Conservation (phyloP, 2,888 invertebrate species). For the Drosophila longiperda region DNA sequence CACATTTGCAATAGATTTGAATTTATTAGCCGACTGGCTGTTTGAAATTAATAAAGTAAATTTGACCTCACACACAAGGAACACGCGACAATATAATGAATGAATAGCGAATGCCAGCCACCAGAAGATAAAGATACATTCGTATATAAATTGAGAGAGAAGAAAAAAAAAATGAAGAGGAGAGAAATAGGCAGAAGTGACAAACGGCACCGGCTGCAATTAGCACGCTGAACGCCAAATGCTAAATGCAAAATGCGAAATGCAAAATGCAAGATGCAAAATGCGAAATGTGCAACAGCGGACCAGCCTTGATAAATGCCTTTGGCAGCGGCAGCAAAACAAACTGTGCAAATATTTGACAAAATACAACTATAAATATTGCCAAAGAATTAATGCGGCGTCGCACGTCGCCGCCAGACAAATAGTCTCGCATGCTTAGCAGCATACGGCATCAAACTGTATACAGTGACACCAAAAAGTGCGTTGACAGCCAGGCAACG, state of each 20-base stretch:
- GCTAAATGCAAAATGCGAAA: constrained; percentile 3
- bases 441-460: background rate
- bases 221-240: constrained; percentile 52
- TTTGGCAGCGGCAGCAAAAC: constrained; percentile 64
- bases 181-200: constrained; percentile 57
- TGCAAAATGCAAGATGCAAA: constrained; percentile 27
- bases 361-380: constrained; percentile 82
- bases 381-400: constrained; percentile 79
- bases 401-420: constrained; percentile 57
- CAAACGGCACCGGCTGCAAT: constrained; percentile 75
- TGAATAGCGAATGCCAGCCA: constrained; percentile 60
- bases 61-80: constrained; percentile 74
- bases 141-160: constrained; percentile 8
- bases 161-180: background rate
- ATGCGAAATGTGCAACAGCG: constrained; percentile 40
- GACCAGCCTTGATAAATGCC: constrained; percentile 74
- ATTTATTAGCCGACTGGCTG: constrained; percentile 68
- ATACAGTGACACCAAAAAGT: constrained; percentile 78
- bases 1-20: constrained; percentile 64
- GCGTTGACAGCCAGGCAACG: constrained; percentile 64
- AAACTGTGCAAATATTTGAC: constrained; percentile 82
- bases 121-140: constrained; percentile 30
- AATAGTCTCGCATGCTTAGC: constrained; percentile 51
- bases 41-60: constrained; percentile 81
- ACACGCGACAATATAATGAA: constrained; percentile 76